Base-by-base conservation (phyloP, 2,113 vertebrate genomes). In the Pelusios castaneus region DNA sequence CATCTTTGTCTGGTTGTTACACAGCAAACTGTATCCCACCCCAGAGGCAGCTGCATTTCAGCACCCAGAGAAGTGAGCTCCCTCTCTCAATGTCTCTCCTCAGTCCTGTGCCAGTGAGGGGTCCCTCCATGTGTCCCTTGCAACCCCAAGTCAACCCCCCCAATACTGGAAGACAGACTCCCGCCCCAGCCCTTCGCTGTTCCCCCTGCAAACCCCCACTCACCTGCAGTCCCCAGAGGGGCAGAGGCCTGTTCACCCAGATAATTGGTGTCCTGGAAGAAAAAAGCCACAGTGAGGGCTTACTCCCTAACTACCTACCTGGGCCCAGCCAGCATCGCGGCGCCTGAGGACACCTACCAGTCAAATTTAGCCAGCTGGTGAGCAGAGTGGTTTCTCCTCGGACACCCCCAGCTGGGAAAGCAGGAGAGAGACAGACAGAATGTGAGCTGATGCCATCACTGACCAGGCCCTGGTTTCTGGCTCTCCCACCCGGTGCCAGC, bases 201-300 rank as follows among this genome's bases (percentile, higher is more conserved):
- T 24, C 19, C 24, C 38, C 41, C 38, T 38, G 38, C 10, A 25
- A 13, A 52, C 22, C 43, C 27, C 19, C 47, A 96, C 97, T 98
- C 91, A 98, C 98, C 98, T 99, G 98, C 81, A 98, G 96, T 16
- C 97, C 98, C 98, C 98, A 99, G 87, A 99, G 97, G 52, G 98
- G 98, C 45, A 99, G 96, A 78, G 98, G 98, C 91, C 98, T 97
- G 73, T 99, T 98, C 97, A 99, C 98, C 98, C 98, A 99, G 96
- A 98, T 98, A 94, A 99, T 99, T 54, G 98, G 97, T 67, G 98
- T 98, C 98, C 98, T 99, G 82, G 31, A 90, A 84, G 52, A 67
- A 75, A 85, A 82, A 63, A 41, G 47, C 29, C 52, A 78, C 27
- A 58, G 52, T 91, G 80, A 14, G 22, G n/a, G 45, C 60, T 8